Evolutionary conservation across 2,888 invertebrate species (phyloP).

Genomic region (Diarsia mendica): DNA sequence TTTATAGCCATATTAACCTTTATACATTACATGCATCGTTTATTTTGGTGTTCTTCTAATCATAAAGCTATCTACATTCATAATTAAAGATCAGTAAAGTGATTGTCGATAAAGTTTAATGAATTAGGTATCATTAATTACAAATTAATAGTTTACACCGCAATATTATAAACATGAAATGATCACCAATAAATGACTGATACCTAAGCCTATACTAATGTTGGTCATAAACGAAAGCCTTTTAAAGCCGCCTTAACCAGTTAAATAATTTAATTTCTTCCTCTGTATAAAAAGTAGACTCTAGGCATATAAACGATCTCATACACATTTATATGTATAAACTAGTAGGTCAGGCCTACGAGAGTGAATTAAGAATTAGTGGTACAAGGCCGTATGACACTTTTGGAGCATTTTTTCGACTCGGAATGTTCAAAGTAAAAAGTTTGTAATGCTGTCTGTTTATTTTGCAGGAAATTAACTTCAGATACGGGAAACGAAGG

Average conservation of each 20-base stretch:
- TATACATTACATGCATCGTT: neutral
- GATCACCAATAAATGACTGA: neutral
- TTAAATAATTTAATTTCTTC: slow-evolving; percentile 48
- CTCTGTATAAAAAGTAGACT: slow-evolving; percentile 36
- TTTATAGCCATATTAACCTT: neutral
- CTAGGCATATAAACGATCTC: slow-evolving; percentile 48
- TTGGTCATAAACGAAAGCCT: slow-evolving; percentile 40
- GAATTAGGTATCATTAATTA: neutral
- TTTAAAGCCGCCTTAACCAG: slow-evolving; percentile 26
- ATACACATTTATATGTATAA: slow-evolving; percentile 43
- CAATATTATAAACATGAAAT: neutral
- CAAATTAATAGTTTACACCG: neutral
- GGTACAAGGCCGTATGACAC: slow-evolving; percentile 54
- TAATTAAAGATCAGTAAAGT: neutral
- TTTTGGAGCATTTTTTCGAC: slow-evolving; percentile 25
- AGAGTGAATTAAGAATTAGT: slow-evolving; percentile 49
- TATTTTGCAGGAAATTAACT: neutral
- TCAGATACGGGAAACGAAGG: neutral
- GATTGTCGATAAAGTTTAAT: neutral
- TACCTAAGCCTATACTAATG: neutral
- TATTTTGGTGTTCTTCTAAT: neutral
- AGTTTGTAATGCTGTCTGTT: neutral
- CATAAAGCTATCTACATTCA: neutral
- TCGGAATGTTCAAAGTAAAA: slow-evolving; percentile 19
- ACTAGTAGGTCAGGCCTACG: slow-evolving; percentile 31